Evolutionary conservation across 2,113 vertebrate genomes (phyloP).

Genomic region (Gambusia holbrooki): DNA sequence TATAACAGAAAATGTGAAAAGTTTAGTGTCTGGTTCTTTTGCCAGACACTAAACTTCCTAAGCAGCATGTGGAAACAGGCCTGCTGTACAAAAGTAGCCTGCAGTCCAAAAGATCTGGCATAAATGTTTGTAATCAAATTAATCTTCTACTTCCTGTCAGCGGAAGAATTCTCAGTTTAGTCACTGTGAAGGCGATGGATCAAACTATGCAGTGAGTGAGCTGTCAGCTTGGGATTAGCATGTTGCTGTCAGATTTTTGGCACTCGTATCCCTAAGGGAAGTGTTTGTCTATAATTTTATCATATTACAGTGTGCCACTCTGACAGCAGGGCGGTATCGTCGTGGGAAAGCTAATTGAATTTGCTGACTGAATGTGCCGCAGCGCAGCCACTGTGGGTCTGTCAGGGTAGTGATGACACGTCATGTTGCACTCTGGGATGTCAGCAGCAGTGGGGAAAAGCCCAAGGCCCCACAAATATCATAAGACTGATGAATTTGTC

Average conservation of each 20-base stretch:
- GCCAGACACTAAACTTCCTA: background rate
- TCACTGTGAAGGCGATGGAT: background rate
- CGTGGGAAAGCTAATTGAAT: conserved; percentile 74
- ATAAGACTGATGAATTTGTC: conserved; percentile 72
- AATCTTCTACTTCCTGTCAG: background rate
- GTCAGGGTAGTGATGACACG: conserved; percentile 58
- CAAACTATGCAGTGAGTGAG: conserved; percentile 20
- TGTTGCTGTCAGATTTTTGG: conserved; percentile 51
- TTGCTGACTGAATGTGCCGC: conserved; percentile 55
- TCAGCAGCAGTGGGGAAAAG: conserved; percentile 47
- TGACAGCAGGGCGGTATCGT: conserved; percentile 52
- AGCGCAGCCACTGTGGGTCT: conserved; percentile 48
- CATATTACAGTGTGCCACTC: conserved; percentile 63
- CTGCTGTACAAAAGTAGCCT: background rate
- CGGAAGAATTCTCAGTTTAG: background rate
- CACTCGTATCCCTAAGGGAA: conserved; percentile 42
- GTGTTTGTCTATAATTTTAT: conserved; percentile 68
- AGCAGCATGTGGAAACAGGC: background rate
- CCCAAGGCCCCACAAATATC: conserved; percentile 57
- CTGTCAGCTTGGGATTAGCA: conserved; percentile 59
- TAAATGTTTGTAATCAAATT: background rate
- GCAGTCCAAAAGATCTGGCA: background rate
- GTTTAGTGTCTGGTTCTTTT: background rate
- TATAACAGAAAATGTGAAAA: background rate
- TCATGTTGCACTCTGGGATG: conserved; percentile 65